Evolutionary conservation across 1,140 invertebrate genomes (phyloP).

Genomic region (Zelostemma sp.): DNA sequence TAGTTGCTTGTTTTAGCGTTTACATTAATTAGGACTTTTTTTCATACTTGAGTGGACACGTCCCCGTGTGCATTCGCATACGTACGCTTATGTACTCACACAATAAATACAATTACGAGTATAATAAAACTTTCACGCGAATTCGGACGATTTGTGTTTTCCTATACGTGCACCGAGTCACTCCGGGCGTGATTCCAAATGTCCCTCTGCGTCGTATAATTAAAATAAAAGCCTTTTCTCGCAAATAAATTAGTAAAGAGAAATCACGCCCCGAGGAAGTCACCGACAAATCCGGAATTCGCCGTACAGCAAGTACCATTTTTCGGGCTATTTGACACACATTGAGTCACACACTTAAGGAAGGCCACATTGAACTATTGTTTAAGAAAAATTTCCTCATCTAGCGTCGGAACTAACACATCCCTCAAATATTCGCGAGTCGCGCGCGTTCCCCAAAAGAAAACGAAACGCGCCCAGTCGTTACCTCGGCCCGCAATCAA

Average conservation of each 20-base stretch:
- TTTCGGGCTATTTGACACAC: slow-evolving; percentile 51
- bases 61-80: too few species aligned
- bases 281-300: neutral
- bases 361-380: slow-evolving; percentile 71
- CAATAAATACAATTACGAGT: slow-evolving; percentile 12
- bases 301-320: slow-evolving; percentile 7
- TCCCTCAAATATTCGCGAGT: slow-evolving; percentile 45
- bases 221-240: too few species aligned
- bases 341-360: slow-evolving; percentile 65
- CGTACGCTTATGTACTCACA: slow-evolving; percentile 6
- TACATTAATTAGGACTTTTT: slow-evolving; percentile 31
- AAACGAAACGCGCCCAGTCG: too few species aligned
- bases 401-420: slow-evolving; percentile 61
- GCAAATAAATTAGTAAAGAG: too few species aligned
- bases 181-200: too few species aligned
- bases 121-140: slow-evolving; percentile 38
- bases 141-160: slow-evolving; percentile 17
- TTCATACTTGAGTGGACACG: too few species aligned
- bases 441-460: too few species aligned
- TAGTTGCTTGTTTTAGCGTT: slow-evolving; percentile 15
- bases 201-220: too few species aligned
- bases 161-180: too few species aligned
- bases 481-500: too few species aligned
- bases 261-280: too few species aligned
- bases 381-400: slow-evolving; percentile 62